Evolutionary conservation across 1,140 invertebrate species (phyloP).

Genomic region (Drosophila yakuba): DNA sequence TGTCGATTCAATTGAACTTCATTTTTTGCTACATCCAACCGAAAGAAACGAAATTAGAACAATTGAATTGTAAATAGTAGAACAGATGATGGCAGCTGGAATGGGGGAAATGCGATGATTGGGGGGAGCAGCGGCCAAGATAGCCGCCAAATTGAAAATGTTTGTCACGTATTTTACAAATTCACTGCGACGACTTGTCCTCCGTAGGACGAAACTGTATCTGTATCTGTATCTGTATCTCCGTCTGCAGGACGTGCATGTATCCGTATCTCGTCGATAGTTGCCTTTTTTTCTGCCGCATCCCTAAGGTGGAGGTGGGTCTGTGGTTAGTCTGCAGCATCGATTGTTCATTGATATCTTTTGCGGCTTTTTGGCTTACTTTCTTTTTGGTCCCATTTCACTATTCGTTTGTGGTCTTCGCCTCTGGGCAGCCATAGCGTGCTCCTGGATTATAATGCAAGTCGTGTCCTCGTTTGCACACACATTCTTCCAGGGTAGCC

Average conservation of each 20-base stretch:
- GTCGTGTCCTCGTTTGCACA: conserved; percentile 47
- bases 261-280: conserved; percentile 49
- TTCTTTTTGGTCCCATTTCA: conserved; percentile 31
- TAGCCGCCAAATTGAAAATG: conserved; percentile 73
- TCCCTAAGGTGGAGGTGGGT: conserved; percentile 2
- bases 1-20: conserved; percentile 80
- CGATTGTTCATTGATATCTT: conserved; percentile 82
- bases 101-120: conserved; percentile 21
- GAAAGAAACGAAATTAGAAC: conserved; percentile 75
- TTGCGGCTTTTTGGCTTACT: conserved; percentile 52
- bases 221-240: conserved; percentile 41
- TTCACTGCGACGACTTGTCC: conserved; percentile 74
- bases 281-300: conserved; percentile 23
- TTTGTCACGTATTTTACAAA: conserved; percentile 84
- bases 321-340: conserved; percentile 65
- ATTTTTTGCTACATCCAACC: conserved; percentile 47
- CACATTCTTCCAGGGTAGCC: conserved; percentile 25
- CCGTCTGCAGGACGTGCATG: conserved; percentile 50
- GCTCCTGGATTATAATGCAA: conserved; percentile 67
- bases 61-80: conserved; percentile 82
- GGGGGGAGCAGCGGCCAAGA: conserved; percentile 3
- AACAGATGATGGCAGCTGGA: conserved; percentile 39
- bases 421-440: conserved; percentile 14
- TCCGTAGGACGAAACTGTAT: conserved; percentile 44
- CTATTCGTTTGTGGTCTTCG: conserved; percentile 49